Evolutionary conservation across 2,888 invertebrate species (phyloP).

Genomic region (Chironomus tentans): DNA sequence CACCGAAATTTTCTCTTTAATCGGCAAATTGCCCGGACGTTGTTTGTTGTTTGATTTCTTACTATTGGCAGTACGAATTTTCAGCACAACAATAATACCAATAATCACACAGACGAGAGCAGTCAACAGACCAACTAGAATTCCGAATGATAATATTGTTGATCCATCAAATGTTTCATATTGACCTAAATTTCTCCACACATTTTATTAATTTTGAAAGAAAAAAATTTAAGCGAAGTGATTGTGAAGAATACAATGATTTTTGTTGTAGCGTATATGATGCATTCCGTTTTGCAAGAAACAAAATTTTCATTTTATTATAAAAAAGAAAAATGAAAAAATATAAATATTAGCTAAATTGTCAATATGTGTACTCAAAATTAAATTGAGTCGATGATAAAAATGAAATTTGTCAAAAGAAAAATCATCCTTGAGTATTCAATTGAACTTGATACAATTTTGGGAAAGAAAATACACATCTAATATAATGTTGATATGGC

Average conservation of each 20-base stretch:
- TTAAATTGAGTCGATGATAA: background rate
- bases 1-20: constrained; percentile 58
- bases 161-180: constrained; percentile 47
- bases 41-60: constrained; percentile 40
- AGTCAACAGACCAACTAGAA: constrained; percentile 42
- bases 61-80: constrained; percentile 37
- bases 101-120: constrained; percentile 42
- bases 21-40: constrained; percentile 51
- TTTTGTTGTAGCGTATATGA: too few relatives aligned
- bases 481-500: background rate
- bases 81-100: constrained; percentile 41
- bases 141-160: constrained; percentile 45
- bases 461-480: too few relatives aligned
- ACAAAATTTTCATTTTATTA: background rate
- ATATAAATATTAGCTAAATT: background rate
- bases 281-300: too few relatives aligned
- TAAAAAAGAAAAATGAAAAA: background rate
- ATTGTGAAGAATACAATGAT: too few relatives aligned
- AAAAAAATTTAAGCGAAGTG: too few relatives aligned
- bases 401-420: background rate
- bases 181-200: constrained; percentile 40
- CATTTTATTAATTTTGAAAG: background rate
- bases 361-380: background rate
- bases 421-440: background rate
- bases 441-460: background rate